These are phyloP conservation scores for Carabus problematicus DNA, from an alignment of 2,888 invertebrate species.

Conservation along the genomic window DNA sequence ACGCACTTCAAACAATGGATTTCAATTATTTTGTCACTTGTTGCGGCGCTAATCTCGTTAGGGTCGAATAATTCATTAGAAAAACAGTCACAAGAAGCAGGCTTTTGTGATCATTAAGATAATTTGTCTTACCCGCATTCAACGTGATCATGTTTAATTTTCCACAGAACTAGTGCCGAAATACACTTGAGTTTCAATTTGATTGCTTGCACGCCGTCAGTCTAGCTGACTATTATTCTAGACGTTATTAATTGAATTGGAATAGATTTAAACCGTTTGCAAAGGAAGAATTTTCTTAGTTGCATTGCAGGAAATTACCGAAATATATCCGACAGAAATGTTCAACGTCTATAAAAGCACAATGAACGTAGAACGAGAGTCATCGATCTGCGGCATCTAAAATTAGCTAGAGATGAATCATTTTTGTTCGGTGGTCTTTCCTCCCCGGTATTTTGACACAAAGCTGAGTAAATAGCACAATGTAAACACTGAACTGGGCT, in stretches of 20 bases:
- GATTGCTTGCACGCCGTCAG: no score
- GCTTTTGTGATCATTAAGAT: conserved; percentile 32
- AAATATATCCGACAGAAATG: no score
- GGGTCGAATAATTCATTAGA: conserved; percentile 35
- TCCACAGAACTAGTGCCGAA: no score
- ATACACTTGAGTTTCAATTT: no score
- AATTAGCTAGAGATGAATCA: conserved; percentile 26
- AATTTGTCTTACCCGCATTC: conserved; percentile 21
- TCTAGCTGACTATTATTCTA: no score
- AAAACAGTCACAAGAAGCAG: conserved; percentile 31
- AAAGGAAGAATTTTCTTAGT: no score
- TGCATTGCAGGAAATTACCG: no score
- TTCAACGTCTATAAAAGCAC: background rate
- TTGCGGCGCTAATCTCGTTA: conserved; percentile 34
- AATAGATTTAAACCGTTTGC: no score
- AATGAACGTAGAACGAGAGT: conserved; percentile 27
- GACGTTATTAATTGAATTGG: no score
- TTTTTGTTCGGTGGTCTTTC: conserved; percentile 32
- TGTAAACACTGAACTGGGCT: no score
- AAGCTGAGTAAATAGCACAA: no score
- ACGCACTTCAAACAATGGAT: conserved; percentile 34
- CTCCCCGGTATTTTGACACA: background rate
- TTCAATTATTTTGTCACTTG: conserved; percentile 36
- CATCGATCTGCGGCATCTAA: conserved; percentile 31
- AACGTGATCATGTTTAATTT: no score